phyloP scores from a whole-genome alignment of 2,113 vertebrate genomes.

The Aplodontia rufa region DNA sequence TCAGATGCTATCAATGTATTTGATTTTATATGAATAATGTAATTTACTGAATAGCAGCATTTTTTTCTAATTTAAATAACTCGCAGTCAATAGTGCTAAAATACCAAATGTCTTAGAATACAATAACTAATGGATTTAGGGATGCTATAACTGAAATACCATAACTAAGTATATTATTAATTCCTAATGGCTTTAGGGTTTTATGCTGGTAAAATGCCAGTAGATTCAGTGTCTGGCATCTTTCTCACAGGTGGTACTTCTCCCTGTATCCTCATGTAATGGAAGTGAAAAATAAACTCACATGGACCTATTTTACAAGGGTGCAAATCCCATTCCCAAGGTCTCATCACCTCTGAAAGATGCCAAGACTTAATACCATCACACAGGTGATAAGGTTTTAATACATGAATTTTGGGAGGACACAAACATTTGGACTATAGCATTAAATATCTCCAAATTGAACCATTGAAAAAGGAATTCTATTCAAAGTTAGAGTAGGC shows the following conservation, averaged over 20 bases:
- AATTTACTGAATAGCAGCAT: not conserved
- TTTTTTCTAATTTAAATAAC: not conserved
- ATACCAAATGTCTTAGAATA: not conserved
- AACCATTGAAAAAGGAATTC: not conserved
- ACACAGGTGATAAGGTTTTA: not conserved
- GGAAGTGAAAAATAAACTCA: not conserved
- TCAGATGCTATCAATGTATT: not conserved
- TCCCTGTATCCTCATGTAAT: not conserved
- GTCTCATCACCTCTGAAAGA: not conserved
- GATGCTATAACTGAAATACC: not conserved
- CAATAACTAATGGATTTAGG: not conserved
- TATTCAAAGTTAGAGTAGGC: not conserved
- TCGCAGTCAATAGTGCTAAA: not conserved
- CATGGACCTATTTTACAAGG: not conserved
- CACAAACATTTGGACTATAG: not conserved
- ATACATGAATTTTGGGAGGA: not conserved
- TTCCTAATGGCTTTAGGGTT: too few relatives aligned
- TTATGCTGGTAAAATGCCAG: too few relatives aligned
- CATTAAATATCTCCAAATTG: not conserved
- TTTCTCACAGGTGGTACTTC: not conserved
- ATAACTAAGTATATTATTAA: not conserved
- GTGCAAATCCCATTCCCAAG: not conserved
- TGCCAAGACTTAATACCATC: not conserved
- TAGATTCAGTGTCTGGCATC: rapidly evolving
- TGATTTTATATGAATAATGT: not conserved